A percentile compares a stretch with the other conserved stretches of the same genome.
These are phyloP conservation scores for Proisotoma minuta DNA, from an alignment of 2,888 invertebrate species.

Conservation along the genomic window DNA sequence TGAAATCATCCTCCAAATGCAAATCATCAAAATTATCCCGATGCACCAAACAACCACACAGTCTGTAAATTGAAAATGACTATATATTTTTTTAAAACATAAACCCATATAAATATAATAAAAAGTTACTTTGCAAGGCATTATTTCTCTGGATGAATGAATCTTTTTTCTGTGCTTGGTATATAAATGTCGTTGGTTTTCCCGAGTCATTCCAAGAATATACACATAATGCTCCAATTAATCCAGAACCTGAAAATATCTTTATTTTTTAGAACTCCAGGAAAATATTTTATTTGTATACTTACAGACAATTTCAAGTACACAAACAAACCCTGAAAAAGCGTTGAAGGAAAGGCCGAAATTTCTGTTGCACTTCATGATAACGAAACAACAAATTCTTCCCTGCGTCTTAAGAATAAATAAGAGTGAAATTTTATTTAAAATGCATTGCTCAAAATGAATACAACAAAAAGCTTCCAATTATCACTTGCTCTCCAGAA, in stretches of 20 bases:
- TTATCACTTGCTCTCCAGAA: background rate
- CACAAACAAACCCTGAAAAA: background rate
- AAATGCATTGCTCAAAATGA: too few species aligned
- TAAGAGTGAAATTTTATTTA: too few species aligned
- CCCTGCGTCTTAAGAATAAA: too few species aligned
- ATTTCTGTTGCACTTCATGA: background rate
- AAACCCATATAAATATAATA: background rate
- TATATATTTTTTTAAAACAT: background rate
- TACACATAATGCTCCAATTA: background rate
- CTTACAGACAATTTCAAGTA: constrained; percentile 5
- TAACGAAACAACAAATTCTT: too few species aligned
- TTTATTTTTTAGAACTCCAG: background rate
- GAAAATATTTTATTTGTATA: background rate
- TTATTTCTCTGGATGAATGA: background rate
- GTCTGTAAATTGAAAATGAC: background rate
- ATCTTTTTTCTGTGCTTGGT: background rate
- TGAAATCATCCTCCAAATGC: constrained; percentile 9
- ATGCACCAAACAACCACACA: constrained; percentile 9
- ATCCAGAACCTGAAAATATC: constrained; percentile 3
- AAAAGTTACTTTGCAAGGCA: background rate
- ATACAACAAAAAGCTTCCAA: background rate
- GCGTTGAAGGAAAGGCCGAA: constrained; percentile 1
- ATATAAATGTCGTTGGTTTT: background rate
- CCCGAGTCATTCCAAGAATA: background rate
- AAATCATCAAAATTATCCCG: background rate